Base-by-base conservation (phyloP, 2,113 vertebrate genomes). In the Mastomys coucha region DNA sequence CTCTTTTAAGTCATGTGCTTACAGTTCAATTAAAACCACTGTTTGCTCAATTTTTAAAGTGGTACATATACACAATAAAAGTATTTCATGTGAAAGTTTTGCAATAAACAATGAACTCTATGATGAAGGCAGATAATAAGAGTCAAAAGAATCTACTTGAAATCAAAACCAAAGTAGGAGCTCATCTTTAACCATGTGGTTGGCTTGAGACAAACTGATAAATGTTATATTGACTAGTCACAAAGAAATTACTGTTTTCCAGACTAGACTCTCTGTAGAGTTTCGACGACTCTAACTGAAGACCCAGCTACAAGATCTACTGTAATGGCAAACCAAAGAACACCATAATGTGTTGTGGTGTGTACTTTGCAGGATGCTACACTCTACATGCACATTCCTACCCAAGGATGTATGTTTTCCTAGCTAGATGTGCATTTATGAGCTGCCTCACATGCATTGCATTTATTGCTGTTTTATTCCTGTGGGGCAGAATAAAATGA, bases 211-310 rank as follows among this genome's bases (percentile, higher is more conserved):
- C 78, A 93, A 82, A 91, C 36, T 58, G 42, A 91, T 97, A 93
- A 97, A 96, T 97, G 97, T 95, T 94, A 90, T 63, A 95, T 91
- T 24, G 22, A 24, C 26, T 85, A 56, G 51, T 19, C 65, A 93
- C 56, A 93, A 70, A 91, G 53, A 81, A 95, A 77, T 70, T 49
- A 39, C 70, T 70, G 91, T 77, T 85, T 93, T 39, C 36, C 42
- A 91, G 75, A 84, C 31, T 56, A 51, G 69, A 80, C 93, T 65
- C 75, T 89, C 94, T 87, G 14, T 1, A 22, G 76, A 49, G 89
- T 95, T 73, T 69, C 63, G 24, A 42, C 69, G 53, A 82, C 60
- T 93, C 84, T 84, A 42, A 39, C 78, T 89, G 78, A 70, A 80
- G 86, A n/a, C 49, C n/a, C 56, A 89, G 17, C n/a, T 22, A 42